These are phyloP conservation scores for Peromyscus attwateri DNA, from an alignment of 2,797 vertebrate genomes.

Conservation along the genomic window DNA sequence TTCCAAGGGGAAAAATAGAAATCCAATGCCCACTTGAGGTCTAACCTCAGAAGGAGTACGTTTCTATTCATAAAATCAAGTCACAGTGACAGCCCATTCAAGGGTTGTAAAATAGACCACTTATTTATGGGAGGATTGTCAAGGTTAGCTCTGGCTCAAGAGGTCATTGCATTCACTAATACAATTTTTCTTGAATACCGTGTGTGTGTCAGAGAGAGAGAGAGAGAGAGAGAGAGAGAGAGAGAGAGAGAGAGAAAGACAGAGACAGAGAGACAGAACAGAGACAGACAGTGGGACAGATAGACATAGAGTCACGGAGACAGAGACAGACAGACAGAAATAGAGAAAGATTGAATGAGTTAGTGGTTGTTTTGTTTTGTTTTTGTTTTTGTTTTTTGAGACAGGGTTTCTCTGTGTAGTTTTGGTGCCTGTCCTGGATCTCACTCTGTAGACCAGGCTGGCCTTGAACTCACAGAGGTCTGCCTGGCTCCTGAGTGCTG, in stretches of 20 bases:
- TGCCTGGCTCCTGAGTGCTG: no score
- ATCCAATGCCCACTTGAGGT: background rate
- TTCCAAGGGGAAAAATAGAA: background rate
- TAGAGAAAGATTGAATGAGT: background rate
- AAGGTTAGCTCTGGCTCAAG: background rate
- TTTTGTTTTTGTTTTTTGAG: no score
- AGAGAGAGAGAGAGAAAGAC: background rate
- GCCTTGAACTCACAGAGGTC: no score
- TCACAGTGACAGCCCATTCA: background rate
- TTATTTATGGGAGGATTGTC: background rate
- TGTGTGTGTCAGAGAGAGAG: background rate
- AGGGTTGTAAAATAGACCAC: background rate
- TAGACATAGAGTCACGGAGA: background rate
- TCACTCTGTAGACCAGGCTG: no score
- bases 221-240: background rate
- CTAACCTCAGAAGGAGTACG: background rate
- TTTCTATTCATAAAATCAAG: background rate
- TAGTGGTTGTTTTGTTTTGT: background rate
- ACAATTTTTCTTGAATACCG: background rate
- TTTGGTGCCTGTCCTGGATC: no score
- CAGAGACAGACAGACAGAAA: background rate
- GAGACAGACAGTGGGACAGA: background rate
- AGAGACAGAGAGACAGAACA: background rate
- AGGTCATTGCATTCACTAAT: background rate
- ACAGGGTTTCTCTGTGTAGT: no score